Conservation (phyloP, 2,113 vertebrate species). For the Chauna torquata region DNA sequence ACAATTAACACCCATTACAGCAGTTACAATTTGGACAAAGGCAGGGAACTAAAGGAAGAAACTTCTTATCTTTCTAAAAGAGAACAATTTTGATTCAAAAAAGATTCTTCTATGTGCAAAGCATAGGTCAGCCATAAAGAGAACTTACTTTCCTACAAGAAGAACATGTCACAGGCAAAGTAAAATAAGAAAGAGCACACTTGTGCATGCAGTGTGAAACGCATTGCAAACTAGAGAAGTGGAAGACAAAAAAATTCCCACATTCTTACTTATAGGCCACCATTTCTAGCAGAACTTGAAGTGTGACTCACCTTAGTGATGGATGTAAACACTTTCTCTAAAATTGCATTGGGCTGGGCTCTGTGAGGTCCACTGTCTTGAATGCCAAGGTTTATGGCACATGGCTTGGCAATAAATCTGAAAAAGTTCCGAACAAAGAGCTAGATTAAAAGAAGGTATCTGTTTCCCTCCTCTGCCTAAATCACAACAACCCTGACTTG, state of each 20-base stretch:
- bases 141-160: background rate
- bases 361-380: slow-evolving; percentile 79
- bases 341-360: slow-evolving; percentile 88
- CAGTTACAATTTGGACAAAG: background rate
- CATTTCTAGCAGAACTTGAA: background rate
- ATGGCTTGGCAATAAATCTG: slow-evolving; percentile 92
- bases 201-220: background rate
- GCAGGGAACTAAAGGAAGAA: background rate
- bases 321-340: slow-evolving; percentile 96
- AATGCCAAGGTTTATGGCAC: slow-evolving; percentile 85
- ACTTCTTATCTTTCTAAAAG: background rate
- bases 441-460: background rate
- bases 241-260: background rate
- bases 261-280: background rate
- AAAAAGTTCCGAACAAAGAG: background rate
- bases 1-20: background rate
- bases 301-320: slow-evolving; percentile 88
- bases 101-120: background rate
- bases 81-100: background rate
- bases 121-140: background rate
- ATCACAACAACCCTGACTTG: background rate
- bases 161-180: background rate
- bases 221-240: background rate
- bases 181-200: background rate
- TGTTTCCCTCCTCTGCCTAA: background rate